These are phyloP conservation scores for Lagria hirta DNA, from an alignment of 2,888 invertebrate genomes.

Conservation along the genomic window DNA sequence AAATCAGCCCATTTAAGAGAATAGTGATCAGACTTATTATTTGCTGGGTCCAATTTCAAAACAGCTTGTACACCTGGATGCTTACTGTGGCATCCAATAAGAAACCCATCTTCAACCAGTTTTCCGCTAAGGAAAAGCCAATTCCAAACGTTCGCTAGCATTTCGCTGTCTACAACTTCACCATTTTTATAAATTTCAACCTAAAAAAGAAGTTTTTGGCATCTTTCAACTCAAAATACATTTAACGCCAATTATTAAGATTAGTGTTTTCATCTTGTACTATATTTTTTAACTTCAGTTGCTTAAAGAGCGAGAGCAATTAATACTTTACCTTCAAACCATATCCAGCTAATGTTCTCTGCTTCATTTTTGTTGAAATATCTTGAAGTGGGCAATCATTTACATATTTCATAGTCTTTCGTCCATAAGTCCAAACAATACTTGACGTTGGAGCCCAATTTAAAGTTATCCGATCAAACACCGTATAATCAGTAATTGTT, in stretches of 20 bases:
- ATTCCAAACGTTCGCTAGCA: constrained; percentile 79
- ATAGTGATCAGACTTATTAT: constrained; percentile 63
- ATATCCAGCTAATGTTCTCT: constrained; percentile 71
- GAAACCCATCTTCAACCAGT: constrained; percentile 67
- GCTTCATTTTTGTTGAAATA: constrained; percentile 72
- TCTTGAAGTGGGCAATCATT: constrained; percentile 61
- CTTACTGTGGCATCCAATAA: constrained; percentile 59
- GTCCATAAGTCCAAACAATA: constrained; percentile 75
- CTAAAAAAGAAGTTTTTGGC: constrained; percentile 50
- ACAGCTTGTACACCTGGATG: constrained; percentile 65
- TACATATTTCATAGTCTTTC: constrained; percentile 64
- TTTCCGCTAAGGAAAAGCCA: constrained; percentile 75
- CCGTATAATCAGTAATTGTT: constrained; percentile 70
- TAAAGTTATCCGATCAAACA: constrained; percentile 79
- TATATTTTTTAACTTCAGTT: no score
- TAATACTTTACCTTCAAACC: constrained; percentile 76
- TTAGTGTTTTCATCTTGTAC: no score
- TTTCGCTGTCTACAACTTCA: constrained; percentile 72
- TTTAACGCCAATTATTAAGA: no score
- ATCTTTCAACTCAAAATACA: no score
- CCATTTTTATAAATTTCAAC: constrained; percentile 78
- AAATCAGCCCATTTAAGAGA: constrained; percentile 67
- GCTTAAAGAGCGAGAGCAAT: constrained; percentile 9
- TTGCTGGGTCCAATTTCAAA: constrained; percentile 57
- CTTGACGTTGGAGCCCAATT: constrained; percentile 76